Base-by-base conservation (phyloP, 2,888 invertebrate species). In the Scrobipalpa atriplicella region DNA sequence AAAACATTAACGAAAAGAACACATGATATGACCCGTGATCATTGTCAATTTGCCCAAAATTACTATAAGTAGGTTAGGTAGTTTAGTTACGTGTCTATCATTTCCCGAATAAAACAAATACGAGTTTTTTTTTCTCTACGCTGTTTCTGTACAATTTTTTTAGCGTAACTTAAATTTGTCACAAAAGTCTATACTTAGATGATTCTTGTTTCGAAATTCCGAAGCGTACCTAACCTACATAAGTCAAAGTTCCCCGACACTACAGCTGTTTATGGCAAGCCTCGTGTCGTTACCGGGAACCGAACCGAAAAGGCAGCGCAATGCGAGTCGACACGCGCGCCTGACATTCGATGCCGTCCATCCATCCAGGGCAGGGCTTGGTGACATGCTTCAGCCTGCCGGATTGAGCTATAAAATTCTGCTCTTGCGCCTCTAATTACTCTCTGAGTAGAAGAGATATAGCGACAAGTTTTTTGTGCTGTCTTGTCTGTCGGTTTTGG, bases 281-380 rank as follows among this genome's bases (percentile, higher is more conserved):
- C 70, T 70, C 72, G 67, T 72, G 72, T 16, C 64, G 68, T 38
- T 78, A 75, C 75, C 66, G 66, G 72, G 80, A 79, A 80, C 70
- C 73, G 71, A 75, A 74, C 67, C 56, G 11, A 69, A 69, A 70
- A 71, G 70, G 70, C 64, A 62, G 38, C 39, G 68, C 66, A 71
- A 71, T 64, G 65, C 67, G 68, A 68, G 61, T 60, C 38, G 60
- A 62, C 64, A 58, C 58, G 43, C 61, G 41, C 16, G 19, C 41
- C 13, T 19, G n/a, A 39, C 61, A 19, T 41, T 62, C 16, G 39
- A 39, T 62, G 61, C 41, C 7, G 11, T 18, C 18, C 36, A 10
- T 19, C 39, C 36, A 39, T 36, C 9, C 16, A 60, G 60, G 38
- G 60, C 60, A 36, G 21, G 54, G 19, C n/a, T n/a, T n/a, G n/a